Evolutionary conservation across 2,113 vertebrate genomes (phyloP), one percentile per base, ranked within the genome.

Genomic region (Scortum barcoo): DNA sequence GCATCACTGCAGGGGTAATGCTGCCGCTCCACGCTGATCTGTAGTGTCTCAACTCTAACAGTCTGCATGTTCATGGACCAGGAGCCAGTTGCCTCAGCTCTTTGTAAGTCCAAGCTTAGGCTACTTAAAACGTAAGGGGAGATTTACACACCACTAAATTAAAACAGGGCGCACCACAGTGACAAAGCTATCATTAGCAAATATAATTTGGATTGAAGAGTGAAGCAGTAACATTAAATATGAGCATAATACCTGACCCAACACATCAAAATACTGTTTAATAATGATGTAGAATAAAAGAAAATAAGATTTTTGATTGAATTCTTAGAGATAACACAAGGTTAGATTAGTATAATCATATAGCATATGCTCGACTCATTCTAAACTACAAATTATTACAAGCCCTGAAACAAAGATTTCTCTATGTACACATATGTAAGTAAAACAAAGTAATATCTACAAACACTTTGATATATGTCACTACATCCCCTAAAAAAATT

Each of bases 1-100:
- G 91, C 88, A 61, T 83, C 76, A 80, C 88, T 88, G 89, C 78
- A 84, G 87, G 85, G 76, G 54, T 68, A 76, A 83, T 63, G 70
- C 86, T 83, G 72, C 82, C 76, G 85, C 72, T 73, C 79, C 69
- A 68, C 72, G 65, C 67, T 72, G 61, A 87, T 91, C 76, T 75
- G 67, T 71, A 36, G 65, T 19, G 53, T 78, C 46, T 73, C 60
- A 85, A 28, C 72, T 79, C 36, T 19, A 81, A 72, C 61, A 63
- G n/a, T 66, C 70, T 62, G 0, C 51, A 76, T 70, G 69, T 66
- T 88, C 76, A 70, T 42, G 76, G 82, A 83, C 75, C 69, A 58
- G 14, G 12, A 65, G 42, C 44, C 48, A 73, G 48, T 56, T 36
- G 54, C 70, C 67, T 9, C 63, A 22, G 33, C 7, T 75, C 56